These are phyloP conservation scores for Mimachlamys varia DNA, from an alignment of 2,888 invertebrate genomes.

Conservation along the genomic window DNA sequence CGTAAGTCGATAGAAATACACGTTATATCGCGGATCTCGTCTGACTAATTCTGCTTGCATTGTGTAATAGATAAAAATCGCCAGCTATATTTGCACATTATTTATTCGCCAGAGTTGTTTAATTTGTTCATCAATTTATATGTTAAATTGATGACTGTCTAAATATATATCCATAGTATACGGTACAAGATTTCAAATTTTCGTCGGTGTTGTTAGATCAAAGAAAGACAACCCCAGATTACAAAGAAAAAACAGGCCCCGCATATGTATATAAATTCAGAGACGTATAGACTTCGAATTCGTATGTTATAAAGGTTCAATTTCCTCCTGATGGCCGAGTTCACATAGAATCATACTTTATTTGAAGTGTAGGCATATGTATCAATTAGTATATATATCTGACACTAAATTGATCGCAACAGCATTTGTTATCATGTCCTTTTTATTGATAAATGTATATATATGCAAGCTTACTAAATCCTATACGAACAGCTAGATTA, in stretches of 20 bases:
- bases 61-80: not conserved
- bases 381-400: too few species aligned
- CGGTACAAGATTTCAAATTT: not conserved
- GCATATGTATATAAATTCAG: not conserved
- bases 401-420: too few species aligned
- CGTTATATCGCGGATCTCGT: not conserved
- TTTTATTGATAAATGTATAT: too few species aligned
- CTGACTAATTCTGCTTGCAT: not conserved
- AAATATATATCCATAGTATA: not conserved
- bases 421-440: too few species aligned
- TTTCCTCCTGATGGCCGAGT: not conserved
- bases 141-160: not conserved
- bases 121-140: not conserved
- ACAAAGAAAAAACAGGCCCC: not conserved
- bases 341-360: not conserved
- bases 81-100: not conserved
- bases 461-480: too few species aligned
- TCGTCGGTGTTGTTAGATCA: not conserved
- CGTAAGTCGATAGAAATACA: constrained; percentile 38
- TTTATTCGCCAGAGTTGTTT: not conserved
- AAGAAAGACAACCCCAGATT: constrained; percentile 9
- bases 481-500: too few species aligned
- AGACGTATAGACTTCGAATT: too few species aligned
- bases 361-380: too few species aligned
- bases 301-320: not conserved